These are phyloP conservation scores for Orius insidiosus DNA, from an alignment of 1,140 invertebrate genomes.

Conservation along the genomic window DNA sequence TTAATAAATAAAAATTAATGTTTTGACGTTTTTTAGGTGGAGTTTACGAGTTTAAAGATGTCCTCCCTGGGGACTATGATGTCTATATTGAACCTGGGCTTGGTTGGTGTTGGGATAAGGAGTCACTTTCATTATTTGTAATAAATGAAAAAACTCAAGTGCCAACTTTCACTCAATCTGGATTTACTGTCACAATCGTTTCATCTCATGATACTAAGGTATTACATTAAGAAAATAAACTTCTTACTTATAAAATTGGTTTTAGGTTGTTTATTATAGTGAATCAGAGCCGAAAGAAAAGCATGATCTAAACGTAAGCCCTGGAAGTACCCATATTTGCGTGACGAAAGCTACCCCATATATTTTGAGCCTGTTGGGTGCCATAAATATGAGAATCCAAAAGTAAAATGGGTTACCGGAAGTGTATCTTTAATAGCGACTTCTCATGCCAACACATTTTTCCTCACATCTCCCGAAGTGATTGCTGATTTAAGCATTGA, in stretches of 20 bases:
- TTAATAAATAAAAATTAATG: too few relatives aligned
- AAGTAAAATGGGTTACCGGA: constrained; percentile 42
- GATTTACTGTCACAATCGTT: constrained; percentile 48
- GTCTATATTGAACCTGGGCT: constrained; percentile 38
- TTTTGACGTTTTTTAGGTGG: too few relatives aligned
- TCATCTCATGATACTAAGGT: constrained; percentile 56
- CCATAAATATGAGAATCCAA: constrained; percentile 46
- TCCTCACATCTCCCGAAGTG: constrained; percentile 22
- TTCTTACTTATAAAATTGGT: too few relatives aligned
- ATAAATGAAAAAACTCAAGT: constrained; percentile 42
- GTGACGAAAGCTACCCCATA: constrained; percentile 51
- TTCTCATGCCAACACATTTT: constrained; percentile 24
- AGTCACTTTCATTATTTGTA: constrained; percentile 43
- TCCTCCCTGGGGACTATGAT: constrained; percentile 68
- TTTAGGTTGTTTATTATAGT: not conserved
- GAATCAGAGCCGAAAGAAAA: constrained; percentile 8
- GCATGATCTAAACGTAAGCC: constrained; percentile 12
- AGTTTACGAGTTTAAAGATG: constrained; percentile 55
- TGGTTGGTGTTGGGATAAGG: constrained; percentile 56
- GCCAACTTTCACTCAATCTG: constrained; percentile 56
- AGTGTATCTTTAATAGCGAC: constrained; percentile 23
- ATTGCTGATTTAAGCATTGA: constrained; percentile 24
- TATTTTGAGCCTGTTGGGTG: constrained; percentile 59
- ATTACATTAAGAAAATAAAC: too few relatives aligned
- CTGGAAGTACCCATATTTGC: constrained; percentile 35